Evolutionary conservation across 2,888 invertebrate genomes (phyloP).

Genomic region (Apodemia zela): DNA sequence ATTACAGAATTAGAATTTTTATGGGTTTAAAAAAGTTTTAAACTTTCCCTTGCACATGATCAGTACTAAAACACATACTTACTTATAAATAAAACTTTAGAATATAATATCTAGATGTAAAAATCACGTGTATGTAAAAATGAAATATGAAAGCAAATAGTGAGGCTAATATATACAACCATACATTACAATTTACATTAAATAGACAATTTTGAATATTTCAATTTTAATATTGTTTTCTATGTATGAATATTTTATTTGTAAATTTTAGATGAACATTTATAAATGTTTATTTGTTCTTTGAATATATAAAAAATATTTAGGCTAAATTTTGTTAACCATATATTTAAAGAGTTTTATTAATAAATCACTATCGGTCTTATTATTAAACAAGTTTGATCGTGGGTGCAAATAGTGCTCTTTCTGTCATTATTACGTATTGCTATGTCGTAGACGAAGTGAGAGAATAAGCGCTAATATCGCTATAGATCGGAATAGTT

Average conservation of each 20-base stretch:
- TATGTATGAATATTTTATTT: conserved; percentile 11
- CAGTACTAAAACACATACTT: no score
- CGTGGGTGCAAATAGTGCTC: no score
- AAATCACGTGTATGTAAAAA: conserved; percentile 21
- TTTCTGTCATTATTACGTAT: no score
- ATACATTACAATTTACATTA: neutral
- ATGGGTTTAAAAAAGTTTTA: no score
- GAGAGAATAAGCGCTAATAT: no score
- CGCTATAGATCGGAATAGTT: no score
- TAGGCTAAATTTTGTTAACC: neutral
- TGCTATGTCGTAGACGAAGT: no score
- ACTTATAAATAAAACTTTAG: conserved; percentile 21
- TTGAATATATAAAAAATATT: neutral
- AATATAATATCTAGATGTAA: conserved; percentile 4
- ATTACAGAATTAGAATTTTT: no score
- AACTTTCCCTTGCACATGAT: no score
- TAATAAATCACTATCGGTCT: no score
- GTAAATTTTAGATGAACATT: conserved; percentile 9
- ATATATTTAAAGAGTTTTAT: neutral
- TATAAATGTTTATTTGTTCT: neutral
- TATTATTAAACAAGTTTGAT: no score
- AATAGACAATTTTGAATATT: neutral
- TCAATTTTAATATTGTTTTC: conserved; percentile 8
- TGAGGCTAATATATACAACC: conserved; percentile 43
- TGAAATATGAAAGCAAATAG: conserved; percentile 68